Evolutionary conservation across 2,113 vertebrate species (phyloP).

Genomic region (Argyrosomus japonicus): DNA sequence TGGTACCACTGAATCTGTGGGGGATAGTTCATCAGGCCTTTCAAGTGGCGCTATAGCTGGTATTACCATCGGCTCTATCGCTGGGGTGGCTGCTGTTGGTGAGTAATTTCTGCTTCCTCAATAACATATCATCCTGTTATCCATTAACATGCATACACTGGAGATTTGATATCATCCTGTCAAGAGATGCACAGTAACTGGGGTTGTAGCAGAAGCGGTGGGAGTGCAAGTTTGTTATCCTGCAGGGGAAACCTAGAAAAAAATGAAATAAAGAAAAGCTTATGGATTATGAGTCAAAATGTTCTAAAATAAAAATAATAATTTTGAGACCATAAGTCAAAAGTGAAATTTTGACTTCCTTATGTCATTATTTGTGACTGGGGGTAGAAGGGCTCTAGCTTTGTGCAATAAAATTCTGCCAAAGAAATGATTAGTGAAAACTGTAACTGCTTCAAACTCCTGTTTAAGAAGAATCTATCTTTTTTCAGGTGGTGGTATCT

Average conservation of each 20-base stretch:
- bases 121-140: neutral
- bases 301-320: neutral
- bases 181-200: neutral
- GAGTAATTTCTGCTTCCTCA: constrained; percentile 36
- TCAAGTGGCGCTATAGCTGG: constrained; percentile 72
- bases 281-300: neutral
- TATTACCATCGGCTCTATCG: constrained; percentile 71
- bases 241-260: neutral
- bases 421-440: neutral
- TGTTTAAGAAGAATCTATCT: neutral
- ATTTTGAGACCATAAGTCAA: neutral
- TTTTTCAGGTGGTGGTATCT: constrained; percentile 80
- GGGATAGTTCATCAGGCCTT: constrained; percentile 9
- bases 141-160: constrained; percentile 1
- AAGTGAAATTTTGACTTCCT: neutral
- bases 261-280: neutral
- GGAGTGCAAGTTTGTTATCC: neutral
- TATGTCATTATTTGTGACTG: no score
- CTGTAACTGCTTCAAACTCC: neutral
- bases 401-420: no score
- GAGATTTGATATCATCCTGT: neutral
- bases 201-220: neutral
- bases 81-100: constrained; percentile 75
- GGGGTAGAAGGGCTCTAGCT: no score
- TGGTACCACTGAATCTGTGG: neutral